phyloP scores from a whole-genome alignment of 2,888 invertebrate species.

The Congeria kusceri region DNA sequence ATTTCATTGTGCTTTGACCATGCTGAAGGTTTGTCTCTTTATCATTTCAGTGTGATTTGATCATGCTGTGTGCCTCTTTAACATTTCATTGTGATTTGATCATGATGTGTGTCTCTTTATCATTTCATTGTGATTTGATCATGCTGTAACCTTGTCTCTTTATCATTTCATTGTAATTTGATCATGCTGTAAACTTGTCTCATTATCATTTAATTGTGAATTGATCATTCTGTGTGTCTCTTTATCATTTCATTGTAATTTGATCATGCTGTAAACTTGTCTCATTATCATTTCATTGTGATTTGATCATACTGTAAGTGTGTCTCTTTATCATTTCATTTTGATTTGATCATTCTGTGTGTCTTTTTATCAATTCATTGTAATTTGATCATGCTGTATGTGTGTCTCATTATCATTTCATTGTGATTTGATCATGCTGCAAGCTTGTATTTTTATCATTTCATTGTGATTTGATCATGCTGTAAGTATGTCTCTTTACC shows the following conservation, averaged over 20 bases:
- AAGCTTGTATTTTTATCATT: conserved; percentile 8
- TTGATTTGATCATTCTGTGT: too few species aligned
- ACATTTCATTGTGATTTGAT: background rate
- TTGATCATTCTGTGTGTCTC: too few species aligned
- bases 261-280: conserved; percentile 92
- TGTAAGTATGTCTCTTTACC: conserved; percentile 58
- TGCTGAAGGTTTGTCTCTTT: conserved; percentile 83
- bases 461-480: too few species aligned
- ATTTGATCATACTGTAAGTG: too few species aligned
- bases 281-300: too few species aligned
- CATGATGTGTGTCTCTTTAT: conserved; percentile 87
- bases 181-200: too few species aligned
- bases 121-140: conserved; percentile 98
- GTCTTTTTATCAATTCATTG: too few species aligned
- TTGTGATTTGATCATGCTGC: conserved; percentile 97
- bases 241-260: conserved; percentile 98
- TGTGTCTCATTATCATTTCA: conserved; percentile 90
- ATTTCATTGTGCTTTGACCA: too few species aligned
- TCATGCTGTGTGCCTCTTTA: conserved; percentile 89
- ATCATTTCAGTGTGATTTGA: conserved; percentile 98
- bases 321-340: too few species aligned
- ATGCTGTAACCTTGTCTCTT: conserved; percentile 88
- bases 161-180: too few species aligned
- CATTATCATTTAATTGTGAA: too few species aligned
- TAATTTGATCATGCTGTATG: conserved; percentile 59